Base-by-base conservation (phyloP, 1,140 invertebrate species). In the Drusus annulatus region DNA sequence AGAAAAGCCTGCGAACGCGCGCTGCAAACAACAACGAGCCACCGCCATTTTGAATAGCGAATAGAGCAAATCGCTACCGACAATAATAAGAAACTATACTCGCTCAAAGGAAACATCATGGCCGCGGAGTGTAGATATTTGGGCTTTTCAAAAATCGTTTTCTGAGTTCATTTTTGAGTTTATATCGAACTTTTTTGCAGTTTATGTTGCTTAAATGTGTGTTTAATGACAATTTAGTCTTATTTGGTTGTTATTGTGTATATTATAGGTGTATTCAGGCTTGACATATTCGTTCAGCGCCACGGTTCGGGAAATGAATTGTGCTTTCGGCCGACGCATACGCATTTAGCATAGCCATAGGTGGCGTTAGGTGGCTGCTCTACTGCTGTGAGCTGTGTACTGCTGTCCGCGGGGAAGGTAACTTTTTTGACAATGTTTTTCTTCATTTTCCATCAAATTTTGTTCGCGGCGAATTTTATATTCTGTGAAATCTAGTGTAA, bases 21-120 rank as follows among this genome's bases (percentile, higher is more conserved):
- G 86, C 87, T 60, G 87, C 85, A 85, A 87, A 86, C 88, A 87
- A 87, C 89, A 88, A 87, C 86, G 88, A 87, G 88, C 87, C 84
- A 88, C 87, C 89, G 89, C 89, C 89, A 90, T 90, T 89, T 90
- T 90, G 89, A 89, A 90, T 90, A 90, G 89, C 88, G 89, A 90
- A 89, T 89, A 89, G 89, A 90, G 87, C 79, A 80, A 76, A 80
- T 76, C 63, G 79, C 71, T 76, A 36, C 79, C 78, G 69, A 80
- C 51, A 76, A 80, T 76, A 80, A 80, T 80, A 80, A 80, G 71
- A 80, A 89, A 89, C 88, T 88, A 90, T 89, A 89, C 88, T 81
- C 87, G 89, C 88, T 81, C 87, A 87, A 89, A 90, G 89, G 89
- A 90, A 90, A 89, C 89, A 90, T 89, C 87, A 90, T 90, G 89